phyloP scores from a whole-genome alignment of 64 coral and sea anemone genomes.

The Anthopleura sola region DNA sequence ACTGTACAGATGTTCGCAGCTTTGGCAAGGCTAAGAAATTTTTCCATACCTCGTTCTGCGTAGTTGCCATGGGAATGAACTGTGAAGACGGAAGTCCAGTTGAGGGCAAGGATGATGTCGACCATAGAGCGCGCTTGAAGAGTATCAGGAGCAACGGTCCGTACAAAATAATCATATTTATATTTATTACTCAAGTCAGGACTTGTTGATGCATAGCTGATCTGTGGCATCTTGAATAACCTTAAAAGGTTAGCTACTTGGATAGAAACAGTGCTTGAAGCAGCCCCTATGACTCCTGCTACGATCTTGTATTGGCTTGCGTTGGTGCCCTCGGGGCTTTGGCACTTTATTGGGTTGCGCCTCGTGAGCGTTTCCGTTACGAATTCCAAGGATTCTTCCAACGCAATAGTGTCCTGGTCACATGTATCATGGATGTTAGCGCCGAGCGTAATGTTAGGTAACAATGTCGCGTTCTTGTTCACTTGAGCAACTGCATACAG shows the following conservation, averaged over 20 bases:
- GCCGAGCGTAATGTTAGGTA: constrained; percentile 70
- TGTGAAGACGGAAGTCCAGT: constrained; percentile 78
- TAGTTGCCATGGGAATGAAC: constrained; percentile 86
- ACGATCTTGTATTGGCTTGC: constrained; percentile 13
- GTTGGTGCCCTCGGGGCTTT: background rate
- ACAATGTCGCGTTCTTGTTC: constrained; percentile 43
- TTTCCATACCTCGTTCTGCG: constrained; percentile 53
- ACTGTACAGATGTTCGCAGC: constrained; percentile 67
- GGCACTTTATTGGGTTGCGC: background rate
- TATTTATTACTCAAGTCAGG: constrained; percentile 80
- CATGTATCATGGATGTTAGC: constrained; percentile 64
- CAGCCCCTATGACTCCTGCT: constrained; percentile 67
- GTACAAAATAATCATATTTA: constrained; percentile 77
- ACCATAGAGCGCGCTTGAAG: constrained; percentile 78
- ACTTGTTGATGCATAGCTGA: constrained; percentile 87
- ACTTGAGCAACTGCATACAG: constrained; percentile 63
- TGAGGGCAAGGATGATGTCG: constrained; percentile 55
- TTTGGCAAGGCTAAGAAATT: constrained; percentile 56
- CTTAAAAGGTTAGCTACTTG: constrained; percentile 80
- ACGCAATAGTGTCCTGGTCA: constrained; percentile 41
- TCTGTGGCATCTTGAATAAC: constrained; percentile 73
- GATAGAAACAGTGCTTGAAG: constrained; percentile 76
- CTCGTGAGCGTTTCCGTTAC: constrained; percentile 48
- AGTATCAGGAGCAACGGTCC: constrained; percentile 77
- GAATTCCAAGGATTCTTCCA: constrained; percentile 73